Evolutionary conservation across 2,797 vertebrate species (phyloP).

Genomic region (Gambusia yucatana): DNA sequence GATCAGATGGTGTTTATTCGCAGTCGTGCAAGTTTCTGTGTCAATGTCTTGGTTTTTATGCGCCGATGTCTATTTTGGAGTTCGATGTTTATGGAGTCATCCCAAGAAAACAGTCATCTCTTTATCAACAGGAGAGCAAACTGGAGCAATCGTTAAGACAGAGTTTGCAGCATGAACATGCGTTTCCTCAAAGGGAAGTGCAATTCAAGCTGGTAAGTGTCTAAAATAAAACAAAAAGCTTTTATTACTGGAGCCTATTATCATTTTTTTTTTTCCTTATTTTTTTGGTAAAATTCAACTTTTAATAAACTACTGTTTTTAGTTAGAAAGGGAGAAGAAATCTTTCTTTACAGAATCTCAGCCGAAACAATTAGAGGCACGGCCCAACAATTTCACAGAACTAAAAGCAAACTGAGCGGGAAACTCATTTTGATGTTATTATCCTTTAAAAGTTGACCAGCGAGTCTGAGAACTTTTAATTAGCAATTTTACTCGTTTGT

Average conservation of each 20-base stretch:
- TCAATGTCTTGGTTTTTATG: neutral
- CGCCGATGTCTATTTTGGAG: neutral
- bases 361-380: neutral
- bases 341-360: too few relatives aligned
- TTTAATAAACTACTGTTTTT: neutral
- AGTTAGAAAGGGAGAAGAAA: neutral
- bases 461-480: neutral
- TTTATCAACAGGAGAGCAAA: neutral
- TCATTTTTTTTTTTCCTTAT: neutral
- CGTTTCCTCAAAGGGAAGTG: neutral
- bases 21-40: neutral
- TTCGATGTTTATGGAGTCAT: neutral
- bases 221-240: too few relatives aligned
- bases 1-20: slow-evolving; percentile 21
- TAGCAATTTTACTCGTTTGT: neutral
- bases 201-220: neutral
- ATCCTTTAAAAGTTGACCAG: neutral
- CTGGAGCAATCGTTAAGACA: neutral
- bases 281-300: neutral
- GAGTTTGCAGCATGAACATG: neutral
- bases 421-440: neutral
- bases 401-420: neutral
- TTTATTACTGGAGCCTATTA: neutral
- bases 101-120: neutral
- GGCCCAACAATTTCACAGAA: neutral